phyloP scores from a whole-genome alignment of 2,113 vertebrate species.

The Cochlearius cochlearius region DNA sequence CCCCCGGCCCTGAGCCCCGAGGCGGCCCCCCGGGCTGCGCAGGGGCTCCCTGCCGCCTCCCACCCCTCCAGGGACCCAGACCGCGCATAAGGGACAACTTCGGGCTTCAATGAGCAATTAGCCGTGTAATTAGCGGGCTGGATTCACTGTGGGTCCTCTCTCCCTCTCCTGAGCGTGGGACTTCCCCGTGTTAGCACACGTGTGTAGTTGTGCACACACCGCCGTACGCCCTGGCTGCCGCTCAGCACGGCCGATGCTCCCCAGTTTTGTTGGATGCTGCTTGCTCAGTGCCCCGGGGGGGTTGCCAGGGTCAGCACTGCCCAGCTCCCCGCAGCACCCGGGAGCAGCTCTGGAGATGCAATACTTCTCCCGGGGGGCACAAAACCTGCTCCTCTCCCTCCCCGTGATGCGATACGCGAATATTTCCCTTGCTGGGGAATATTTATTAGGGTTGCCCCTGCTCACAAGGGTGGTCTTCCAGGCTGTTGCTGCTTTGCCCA shows the following conservation, averaged over 20 bases:
- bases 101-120: neutral
- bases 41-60: neutral
- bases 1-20: neutral
- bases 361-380: neutral
- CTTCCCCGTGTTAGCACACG: no score
- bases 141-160: neutral
- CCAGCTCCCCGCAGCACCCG: neutral
- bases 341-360: neutral
- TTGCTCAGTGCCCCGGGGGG: neutral
- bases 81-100: accelerated
- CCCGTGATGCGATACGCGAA: accelerated
- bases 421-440: neutral
- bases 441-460: neutral
- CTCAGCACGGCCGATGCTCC: neutral
- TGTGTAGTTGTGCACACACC: accelerated
- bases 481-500: neutral
- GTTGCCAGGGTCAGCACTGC: neutral
- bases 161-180: neutral
- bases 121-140: accelerated
- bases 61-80: accelerated
- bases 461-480: neutral
- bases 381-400: neutral
- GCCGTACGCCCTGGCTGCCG: neutral
- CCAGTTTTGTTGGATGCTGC: neutral
- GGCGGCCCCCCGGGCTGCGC: neutral